Base-by-base conservation (phyloP, 2,888 invertebrate species). In the Euclidia mi region DNA sequence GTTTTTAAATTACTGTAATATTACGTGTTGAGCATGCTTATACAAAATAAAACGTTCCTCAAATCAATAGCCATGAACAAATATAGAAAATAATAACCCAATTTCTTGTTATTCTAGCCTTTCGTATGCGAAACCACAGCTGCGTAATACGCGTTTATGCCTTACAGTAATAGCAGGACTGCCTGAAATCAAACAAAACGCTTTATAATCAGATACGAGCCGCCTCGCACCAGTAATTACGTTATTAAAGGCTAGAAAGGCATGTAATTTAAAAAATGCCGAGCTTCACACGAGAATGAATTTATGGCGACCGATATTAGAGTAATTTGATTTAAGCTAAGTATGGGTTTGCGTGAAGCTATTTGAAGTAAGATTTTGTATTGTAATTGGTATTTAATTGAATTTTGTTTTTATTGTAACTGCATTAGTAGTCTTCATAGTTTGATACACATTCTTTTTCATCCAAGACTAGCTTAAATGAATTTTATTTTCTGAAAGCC, bases 211-310 rank as follows among this genome's bases (percentile, higher is more conserved):
- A 28, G 12, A 49, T 41, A 15, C 32, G 17, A 6, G 7, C 17
- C 17, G 18, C 12, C 38, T 37, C 46, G 46, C 40, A 43, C 51
- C 34, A 11, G 44, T 56, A 65, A 63, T 66, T 48, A 63, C 52
- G 47, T 71, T 49, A 71, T 67, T 67, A 64, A 34, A 60, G n/a
- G 41, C 32, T 25, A 56, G 49, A 46, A 38, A 15, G 50, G 35
- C 28, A 53, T 56, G 55, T 53, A 61, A 67, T 70, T 71, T 71
- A 0, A 64, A n/a, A 66, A 68, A 71, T 64, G 60, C 47, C 60
- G 25, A n/a, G 56, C 41, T 64, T 60, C 46, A 47, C 47, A 60
- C 64, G 56, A 60, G 58, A 67, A 60, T 56, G 60, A 50, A 71
- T 67, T 71, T 56, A 71, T 70, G 43, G 15, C 11, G 10, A 49